Percentiles rank a stretch among this genome's conserved stretches.
Conservation (phyloP, 2,888 invertebrate species). For the Petrolisthes cinctipes region DNA sequence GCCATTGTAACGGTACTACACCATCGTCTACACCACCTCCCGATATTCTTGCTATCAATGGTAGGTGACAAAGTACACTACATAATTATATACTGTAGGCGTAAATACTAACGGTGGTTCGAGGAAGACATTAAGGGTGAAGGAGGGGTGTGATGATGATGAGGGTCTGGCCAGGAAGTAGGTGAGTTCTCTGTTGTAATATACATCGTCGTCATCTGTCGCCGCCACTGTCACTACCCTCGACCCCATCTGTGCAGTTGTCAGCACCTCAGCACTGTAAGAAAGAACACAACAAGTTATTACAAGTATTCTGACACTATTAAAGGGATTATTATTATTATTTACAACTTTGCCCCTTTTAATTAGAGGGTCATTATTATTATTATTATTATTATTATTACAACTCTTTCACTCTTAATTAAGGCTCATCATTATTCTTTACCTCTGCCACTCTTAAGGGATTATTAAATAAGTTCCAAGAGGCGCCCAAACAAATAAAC, state of each 20-base stretch:
- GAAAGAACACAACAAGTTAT: neutral
- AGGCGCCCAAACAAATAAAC: too few species aligned
- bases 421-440: neutral
- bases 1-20: neutral
- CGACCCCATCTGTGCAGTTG: constrained; percentile 27
- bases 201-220: constrained; percentile 26
- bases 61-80: too few species aligned
- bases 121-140: constrained; percentile 27
- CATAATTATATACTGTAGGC: too few species aligned
- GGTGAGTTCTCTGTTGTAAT: constrained; percentile 33
- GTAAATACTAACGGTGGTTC: constrained; percentile 41
- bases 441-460: neutral
- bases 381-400: neutral
- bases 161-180: constrained; percentile 30
- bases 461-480: too few species aligned
- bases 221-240: constrained; percentile 25
- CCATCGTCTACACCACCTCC: neutral
- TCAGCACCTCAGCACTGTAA: constrained; percentile 43
- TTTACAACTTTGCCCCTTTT: too few species aligned
- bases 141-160: neutral
- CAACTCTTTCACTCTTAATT: neutral
- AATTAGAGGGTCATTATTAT: neutral
- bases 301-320: neutral
- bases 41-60: neutral
- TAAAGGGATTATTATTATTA: neutral